These are phyloP conservation scores for Drosophila gaucha DNA, from an alignment of 2,888 invertebrate species.

Conservation along the genomic window DNA sequence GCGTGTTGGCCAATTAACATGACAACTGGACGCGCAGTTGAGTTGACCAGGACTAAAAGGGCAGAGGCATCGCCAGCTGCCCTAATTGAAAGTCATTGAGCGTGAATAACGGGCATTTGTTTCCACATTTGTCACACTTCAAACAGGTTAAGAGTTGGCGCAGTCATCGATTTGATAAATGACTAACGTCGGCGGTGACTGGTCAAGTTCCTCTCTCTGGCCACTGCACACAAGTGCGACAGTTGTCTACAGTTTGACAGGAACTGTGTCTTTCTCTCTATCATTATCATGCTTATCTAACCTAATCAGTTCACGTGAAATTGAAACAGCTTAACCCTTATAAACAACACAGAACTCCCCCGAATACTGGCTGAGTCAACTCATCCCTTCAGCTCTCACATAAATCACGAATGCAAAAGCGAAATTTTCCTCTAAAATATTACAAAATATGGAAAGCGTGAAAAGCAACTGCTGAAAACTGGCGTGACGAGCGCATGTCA, in stretches of 20 bases:
- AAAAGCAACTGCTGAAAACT: constrained; percentile 51
- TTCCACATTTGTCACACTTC: constrained; percentile 56
- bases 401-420: constrained; percentile 40
- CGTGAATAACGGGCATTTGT: constrained; percentile 58
- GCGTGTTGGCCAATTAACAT: constrained; percentile 71
- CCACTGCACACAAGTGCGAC: constrained; percentile 65
- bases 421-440: constrained; percentile 60
- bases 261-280: constrained; percentile 24
- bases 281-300: constrained; percentile 72
- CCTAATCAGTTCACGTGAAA: constrained; percentile 72
- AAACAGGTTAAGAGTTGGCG: constrained; percentile 65
- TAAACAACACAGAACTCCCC: constrained; percentile 60
- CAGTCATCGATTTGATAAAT: constrained; percentile 60
- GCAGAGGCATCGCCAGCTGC: constrained; percentile 30
- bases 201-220: constrained; percentile 60
- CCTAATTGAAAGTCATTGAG: constrained; percentile 80
- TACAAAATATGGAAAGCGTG: constrained; percentile 69
- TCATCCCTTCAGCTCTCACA: constrained; percentile 58
- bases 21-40: constrained; percentile 46
- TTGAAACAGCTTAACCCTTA: constrained; percentile 80
- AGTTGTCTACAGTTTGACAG: constrained; percentile 52
- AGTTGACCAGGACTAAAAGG: constrained; percentile 9
- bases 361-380: constrained; percentile 2
- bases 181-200: constrained; percentile 44
- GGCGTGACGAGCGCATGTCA: constrained; percentile 29